phyloP scores from a whole-genome alignment of 2,888 invertebrate species.

The Seira ritae region DNA sequence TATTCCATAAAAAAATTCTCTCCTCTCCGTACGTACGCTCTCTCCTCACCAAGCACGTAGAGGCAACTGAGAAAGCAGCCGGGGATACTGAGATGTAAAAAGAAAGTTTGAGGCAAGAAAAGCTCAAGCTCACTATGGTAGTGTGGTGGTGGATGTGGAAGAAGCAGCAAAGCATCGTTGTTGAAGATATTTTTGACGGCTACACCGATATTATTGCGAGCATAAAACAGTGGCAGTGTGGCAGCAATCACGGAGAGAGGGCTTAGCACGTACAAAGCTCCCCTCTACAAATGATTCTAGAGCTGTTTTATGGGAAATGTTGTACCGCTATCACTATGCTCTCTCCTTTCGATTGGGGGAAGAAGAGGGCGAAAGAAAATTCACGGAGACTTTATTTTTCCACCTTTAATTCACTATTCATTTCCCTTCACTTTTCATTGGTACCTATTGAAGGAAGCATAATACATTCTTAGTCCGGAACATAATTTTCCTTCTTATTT shows the following conservation, averaged over 20 bases:
- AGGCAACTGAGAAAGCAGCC: conserved; percentile 45
- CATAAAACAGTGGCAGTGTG: neutral
- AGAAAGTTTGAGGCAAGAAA: conserved; percentile 29
- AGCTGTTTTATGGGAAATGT: conserved; percentile 30
- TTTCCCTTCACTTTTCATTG: no score
- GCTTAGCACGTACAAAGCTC: conserved; percentile 43
- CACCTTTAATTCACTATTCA: conserved; percentile 27
- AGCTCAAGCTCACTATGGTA: neutral
- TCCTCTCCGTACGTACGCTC: neutral
- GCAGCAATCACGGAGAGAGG: conserved; percentile 16
- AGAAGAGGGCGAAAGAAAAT: conserved; percentile 32
- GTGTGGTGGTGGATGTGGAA: neutral
- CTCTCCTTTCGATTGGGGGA: neutral
- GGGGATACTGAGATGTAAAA: conserved; percentile 39
- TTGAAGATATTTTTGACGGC: no score
- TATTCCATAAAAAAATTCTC: no score
- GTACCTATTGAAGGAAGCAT: no score
- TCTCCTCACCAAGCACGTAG: conserved; percentile 32
- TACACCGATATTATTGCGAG: no score
- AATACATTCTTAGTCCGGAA: no score
- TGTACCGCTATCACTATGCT: no score
- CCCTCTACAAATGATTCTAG: conserved; percentile 33
- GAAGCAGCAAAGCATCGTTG: no score
- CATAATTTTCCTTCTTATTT: no score
- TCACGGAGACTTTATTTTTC: conserved; percentile 40